Base-by-base conservation (phyloP, 1,140 invertebrate genomes). In the Drosophila burlai region DNA sequence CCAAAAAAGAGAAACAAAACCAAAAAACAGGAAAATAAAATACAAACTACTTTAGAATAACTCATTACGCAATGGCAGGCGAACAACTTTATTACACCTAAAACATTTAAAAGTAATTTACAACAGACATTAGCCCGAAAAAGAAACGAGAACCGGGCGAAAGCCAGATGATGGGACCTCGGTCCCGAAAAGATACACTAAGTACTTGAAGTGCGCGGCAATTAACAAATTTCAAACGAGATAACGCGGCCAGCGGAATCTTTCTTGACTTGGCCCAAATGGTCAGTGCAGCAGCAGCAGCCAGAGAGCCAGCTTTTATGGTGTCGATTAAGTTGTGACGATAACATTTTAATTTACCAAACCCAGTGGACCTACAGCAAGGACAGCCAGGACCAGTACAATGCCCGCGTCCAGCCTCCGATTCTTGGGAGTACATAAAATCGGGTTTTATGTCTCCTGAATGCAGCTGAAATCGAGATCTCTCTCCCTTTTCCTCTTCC, bases 21-120 rank as follows among this genome's bases (percentile, higher is more conserved):
- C 21, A 38, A 40, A 62, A 58, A 58, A 55, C 21, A 63, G n/a
- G 26, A 63, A 50, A 75, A 47, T 34, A 38, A 60, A 54, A 74
- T 55, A 76, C 45, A 57, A 67, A 84, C 57, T 81, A 76, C 72
- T 81, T 52, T 76, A 77, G 72, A 74, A 79, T 81, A 89, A 90
- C 84, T 89, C 85, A 89, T 89, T 89, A 89, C 84, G 73, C 68
- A 87, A 85, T 78, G 65, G 64, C 61, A 86, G 69, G 57, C 81
- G 55, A 87, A 82, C 85, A 85, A 85, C 81, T 90, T 90, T 85
- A 90, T 90, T 82, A 82, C 85, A 80, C 67, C 78, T 80, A 50
- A 76, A 82, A 62, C 85, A 90, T 90, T 90, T 90, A 85, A 82
- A 90, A 91, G 79, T 90, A 81, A 85, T 90, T 90, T 85, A 85